Conservation (phyloP, 2,797 vertebrate genomes). For the Anguilla marmorata region DNA sequence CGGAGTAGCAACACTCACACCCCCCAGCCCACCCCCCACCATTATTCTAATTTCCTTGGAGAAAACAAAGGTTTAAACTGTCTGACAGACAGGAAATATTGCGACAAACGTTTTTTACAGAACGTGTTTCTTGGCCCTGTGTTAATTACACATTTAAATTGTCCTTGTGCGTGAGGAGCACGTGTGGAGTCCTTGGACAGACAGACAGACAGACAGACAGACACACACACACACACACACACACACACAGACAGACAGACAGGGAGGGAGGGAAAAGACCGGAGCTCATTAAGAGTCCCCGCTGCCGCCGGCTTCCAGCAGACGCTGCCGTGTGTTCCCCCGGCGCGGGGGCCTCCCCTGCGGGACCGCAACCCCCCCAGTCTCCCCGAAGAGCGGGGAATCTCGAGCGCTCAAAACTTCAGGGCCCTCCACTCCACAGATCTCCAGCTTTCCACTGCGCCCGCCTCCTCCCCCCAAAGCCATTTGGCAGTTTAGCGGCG, state of each 20-base stretch:
- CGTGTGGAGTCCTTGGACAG: constrained; percentile 4
- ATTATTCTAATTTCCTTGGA: neutral
- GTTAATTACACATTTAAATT: constrained; percentile 42
- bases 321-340: constrained; percentile 43
- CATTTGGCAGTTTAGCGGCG: constrained; percentile 69
- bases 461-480: constrained; percentile 55
- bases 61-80: too few relatives aligned
- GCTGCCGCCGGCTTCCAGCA: constrained; percentile 47
- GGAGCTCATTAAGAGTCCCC: constrained; percentile 58
- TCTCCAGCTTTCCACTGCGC: constrained; percentile 65
- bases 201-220: too few relatives aligned
- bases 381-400: constrained; percentile 41
- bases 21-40: too few relatives aligned
- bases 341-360: constrained; percentile 26
- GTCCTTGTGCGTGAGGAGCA: constrained; percentile 40
- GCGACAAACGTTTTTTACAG: neutral
- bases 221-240: too few relatives aligned
- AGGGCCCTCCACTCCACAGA: constrained; percentile 53
- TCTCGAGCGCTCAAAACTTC: constrained; percentile 47
- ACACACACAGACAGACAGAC: too few relatives aligned
- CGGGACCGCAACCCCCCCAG: constrained; percentile 42
- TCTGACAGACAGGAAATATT: neutral
- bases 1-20: neutral
- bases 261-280: constrained; percentile 56
- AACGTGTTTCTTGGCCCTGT: constrained; percentile 14